Base-by-base conservation (phyloP, 1,140 invertebrate genomes). In the Protaetia brevitarsis region DNA sequence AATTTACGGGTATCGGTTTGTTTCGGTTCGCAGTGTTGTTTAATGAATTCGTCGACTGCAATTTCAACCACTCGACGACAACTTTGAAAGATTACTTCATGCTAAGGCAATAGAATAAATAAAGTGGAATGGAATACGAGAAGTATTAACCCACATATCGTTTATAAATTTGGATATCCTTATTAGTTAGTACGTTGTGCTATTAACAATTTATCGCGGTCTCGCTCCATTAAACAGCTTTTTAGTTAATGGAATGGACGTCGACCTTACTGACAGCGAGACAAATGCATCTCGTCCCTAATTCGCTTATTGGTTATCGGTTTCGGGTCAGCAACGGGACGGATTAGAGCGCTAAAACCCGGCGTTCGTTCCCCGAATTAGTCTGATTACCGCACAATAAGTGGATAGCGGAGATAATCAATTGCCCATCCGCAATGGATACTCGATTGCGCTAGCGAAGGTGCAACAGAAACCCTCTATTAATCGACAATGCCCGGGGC, bases 401-500 rank as follows among this genome's bases (percentile, higher is more conserved):
- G 16, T 8, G 41, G 13, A 34, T 34, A 1, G 31, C 31, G 31
- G 31, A 34, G 31, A 51, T 51, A 51, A 51, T 51, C 21, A 51
- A 51, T 51, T 3, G 26, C 21, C 19, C 26, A 51, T 51, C 41
- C 41, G 11, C 41, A 23, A 51, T 51, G n/a, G n/a, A n/a, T 51
- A 51, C 13, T 51, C 41, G 10, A 51, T 23, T 23, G 10, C 16
- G 16, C 34, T 37, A 13, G n/a, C 10, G 10, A 51, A 8, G 19
- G 26, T 51, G 41, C 41, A 51, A 60, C 36, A 26, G 62, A 65
- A 67, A 64, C 69, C 67, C 57, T 63, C 71, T 68, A 72, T 72
- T 72, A 72, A 69, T 69, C 61, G 70, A 70, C 67, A 69, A 70
- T 71, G 65, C 31, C 62, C 66, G 66, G 63, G 6, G 13, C 19